Percentiles rank a stretch among this genome's conserved stretches.
Conservation (phyloP, 2,888 invertebrate genomes). For the Trichopoda pennipes region DNA sequence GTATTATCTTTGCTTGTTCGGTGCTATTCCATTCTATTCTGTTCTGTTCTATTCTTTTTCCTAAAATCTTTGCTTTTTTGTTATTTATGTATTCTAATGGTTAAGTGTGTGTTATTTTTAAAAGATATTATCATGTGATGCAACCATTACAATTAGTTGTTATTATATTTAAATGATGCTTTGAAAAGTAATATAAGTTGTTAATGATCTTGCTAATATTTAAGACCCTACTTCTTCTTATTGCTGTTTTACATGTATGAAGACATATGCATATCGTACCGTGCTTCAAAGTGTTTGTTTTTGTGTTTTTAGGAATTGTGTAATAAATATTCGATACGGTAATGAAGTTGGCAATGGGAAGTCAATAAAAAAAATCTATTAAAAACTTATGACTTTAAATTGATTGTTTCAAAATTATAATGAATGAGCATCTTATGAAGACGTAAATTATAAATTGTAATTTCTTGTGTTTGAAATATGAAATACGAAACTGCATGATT, state of each 20-base stretch:
- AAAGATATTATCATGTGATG: constrained; percentile 55
- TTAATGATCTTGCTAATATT: constrained; percentile 55
- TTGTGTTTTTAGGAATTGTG: constrained; percentile 15
- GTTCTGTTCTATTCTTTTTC: neutral
- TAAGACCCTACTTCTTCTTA: neutral
- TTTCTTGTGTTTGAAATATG: neutral
- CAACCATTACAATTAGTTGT: constrained; percentile 53
- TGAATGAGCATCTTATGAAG: neutral
- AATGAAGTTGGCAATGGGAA: constrained; percentile 45
- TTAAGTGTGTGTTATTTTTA: constrained; percentile 19
- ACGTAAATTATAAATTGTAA: neutral
- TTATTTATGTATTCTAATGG: constrained; percentile 50
- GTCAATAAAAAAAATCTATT: constrained; percentile 37
- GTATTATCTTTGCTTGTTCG: constrained; percentile 24
- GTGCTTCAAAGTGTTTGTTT: constrained; percentile 13
- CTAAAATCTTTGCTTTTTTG: constrained; percentile 15
- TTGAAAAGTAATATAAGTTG: constrained; percentile 40
- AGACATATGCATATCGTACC: neutral
- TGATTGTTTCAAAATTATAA: neutral
- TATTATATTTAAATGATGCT: constrained; percentile 60
- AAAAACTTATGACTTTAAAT: constrained; percentile 27
- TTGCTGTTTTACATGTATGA: neutral
- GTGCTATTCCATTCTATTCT: neutral
- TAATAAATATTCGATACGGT: constrained; percentile 46
- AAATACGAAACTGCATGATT: too few relatives aligned